These are phyloP conservation scores for Melanaphis sacchari DNA, from an alignment of 1,140 invertebrate species.

Conservation along the genomic window DNA sequence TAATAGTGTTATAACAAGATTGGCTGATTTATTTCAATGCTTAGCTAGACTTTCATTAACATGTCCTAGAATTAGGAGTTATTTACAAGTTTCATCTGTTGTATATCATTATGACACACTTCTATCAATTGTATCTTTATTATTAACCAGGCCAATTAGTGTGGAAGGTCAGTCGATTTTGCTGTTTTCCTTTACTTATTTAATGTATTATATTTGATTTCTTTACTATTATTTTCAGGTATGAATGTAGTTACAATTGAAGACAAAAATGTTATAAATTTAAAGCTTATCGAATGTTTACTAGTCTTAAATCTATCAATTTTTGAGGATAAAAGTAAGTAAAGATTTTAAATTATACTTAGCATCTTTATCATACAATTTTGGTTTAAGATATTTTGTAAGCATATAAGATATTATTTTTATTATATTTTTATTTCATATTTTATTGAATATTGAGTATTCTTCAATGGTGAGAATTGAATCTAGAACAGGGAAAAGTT, in stretches of 20 bases:
- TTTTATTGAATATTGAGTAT: background rate
- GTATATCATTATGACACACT: constrained; percentile 52
- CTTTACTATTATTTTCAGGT: constrained; percentile 26
- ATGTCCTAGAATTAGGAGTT: constrained; percentile 50
- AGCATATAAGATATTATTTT: background rate
- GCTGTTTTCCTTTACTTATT: background rate
- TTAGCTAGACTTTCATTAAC: constrained; percentile 50
- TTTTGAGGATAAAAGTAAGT: constrained; percentile 46
- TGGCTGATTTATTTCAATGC: constrained; percentile 56
- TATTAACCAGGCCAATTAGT: constrained; percentile 38
- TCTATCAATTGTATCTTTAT: constrained; percentile 48
- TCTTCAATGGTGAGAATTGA: background rate
- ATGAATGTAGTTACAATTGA: constrained; percentile 38
- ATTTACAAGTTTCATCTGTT: constrained; percentile 52
- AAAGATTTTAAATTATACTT: background rate
- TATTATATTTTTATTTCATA: background rate
- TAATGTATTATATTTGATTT: background rate
- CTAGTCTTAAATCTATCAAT: constrained; percentile 42
- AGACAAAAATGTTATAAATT: constrained; percentile 56
- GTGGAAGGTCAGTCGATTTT: constrained; percentile 25
- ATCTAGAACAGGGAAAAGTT: background rate
- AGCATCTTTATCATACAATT: background rate
- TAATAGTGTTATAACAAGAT: constrained; percentile 47
- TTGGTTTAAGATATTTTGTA: background rate
- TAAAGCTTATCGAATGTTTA: constrained; percentile 52